Percentiles rank a stretch among this genome's conserved stretches.
Conservation (phyloP, 2,797 vertebrate genomes). For the Todus mexicanus region DNA sequence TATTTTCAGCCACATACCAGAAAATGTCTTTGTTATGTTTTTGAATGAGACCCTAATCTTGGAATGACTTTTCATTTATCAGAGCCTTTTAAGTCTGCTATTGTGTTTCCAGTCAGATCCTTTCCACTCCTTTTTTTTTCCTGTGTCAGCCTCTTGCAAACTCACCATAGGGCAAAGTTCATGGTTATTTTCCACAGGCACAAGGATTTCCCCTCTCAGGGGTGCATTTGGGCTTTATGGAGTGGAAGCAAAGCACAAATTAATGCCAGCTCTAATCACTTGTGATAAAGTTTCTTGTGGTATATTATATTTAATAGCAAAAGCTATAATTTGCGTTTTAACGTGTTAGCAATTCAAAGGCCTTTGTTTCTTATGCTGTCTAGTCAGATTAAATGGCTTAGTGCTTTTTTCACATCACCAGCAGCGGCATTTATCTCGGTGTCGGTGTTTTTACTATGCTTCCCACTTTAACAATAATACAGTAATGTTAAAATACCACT, state of each 20-base stretch:
- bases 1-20: conserved; percentile 59
- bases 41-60: conserved; percentile 50
- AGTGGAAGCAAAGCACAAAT: conserved; percentile 2
- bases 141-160: conserved; percentile 31
- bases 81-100: conserved; percentile 49
- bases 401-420: not conserved
- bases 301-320: not conserved
- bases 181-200: conserved; percentile 14
- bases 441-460: not conserved
- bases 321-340: not conserved
- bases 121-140: conserved; percentile 41
- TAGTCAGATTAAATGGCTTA: conserved; percentile 5
- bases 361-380: not conserved
- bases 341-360: not conserved
- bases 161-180: conserved; percentile 23
- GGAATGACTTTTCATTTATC: conserved; percentile 58
- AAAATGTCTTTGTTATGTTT: conserved; percentile 54
- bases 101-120: conserved; percentile 52
- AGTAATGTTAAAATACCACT: not conserved
- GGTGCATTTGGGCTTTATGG: conserved; percentile 11
- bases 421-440: not conserved
- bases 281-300: conserved; percentile 4
- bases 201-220: conserved; percentile 27
- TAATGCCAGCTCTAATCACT: not conserved
- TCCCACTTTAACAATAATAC: not conserved